Evolutionary conservation across 1,140 invertebrate species (phyloP).

Genomic region (Colletes gigas): DNA sequence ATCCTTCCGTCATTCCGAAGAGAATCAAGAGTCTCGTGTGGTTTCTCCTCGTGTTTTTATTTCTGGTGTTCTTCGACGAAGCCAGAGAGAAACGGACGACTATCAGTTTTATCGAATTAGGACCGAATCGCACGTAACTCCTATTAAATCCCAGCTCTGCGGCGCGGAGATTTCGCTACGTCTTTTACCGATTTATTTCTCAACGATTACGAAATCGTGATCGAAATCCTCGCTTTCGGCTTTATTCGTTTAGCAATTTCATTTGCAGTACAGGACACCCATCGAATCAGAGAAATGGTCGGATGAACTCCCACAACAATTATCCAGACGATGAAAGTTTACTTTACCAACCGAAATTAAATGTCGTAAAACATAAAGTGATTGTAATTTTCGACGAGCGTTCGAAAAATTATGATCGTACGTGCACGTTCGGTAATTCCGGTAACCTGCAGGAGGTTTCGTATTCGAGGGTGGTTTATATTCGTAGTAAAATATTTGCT

Average conservation of each 20-base stretch:
- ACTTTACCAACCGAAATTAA: too few species aligned
- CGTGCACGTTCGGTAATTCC: too few species aligned
- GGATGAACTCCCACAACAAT: too few species aligned
- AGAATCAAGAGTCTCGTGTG: constrained; percentile 10
- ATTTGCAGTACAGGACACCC: too few species aligned
- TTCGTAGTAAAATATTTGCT: neutral
- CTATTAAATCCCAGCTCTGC: constrained; percentile 52
- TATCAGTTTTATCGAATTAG: constrained; percentile 69
- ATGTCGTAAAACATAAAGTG: too few species aligned
- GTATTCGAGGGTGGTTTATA: neutral
- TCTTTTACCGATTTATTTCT: constrained; percentile 43
- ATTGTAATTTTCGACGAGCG: too few species aligned
- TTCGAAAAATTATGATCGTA: too few species aligned
- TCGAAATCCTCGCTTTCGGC: neutral
- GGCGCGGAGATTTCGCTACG: constrained; percentile 17
- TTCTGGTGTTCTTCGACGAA: constrained; percentile 6
- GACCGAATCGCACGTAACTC: constrained; percentile 60
- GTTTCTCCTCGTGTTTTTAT: constrained; percentile 9
- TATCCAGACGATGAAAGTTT: too few species aligned
- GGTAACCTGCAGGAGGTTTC: neutral
- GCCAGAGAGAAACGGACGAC: constrained; percentile 19
- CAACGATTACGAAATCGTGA: constrained; percentile 1
- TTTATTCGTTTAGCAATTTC: too few species aligned
- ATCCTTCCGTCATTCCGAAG: too few species aligned
- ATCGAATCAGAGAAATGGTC: too few species aligned